phyloP scores from a whole-genome alignment of 2,888 invertebrate species.

The Icerya purchasi region DNA sequence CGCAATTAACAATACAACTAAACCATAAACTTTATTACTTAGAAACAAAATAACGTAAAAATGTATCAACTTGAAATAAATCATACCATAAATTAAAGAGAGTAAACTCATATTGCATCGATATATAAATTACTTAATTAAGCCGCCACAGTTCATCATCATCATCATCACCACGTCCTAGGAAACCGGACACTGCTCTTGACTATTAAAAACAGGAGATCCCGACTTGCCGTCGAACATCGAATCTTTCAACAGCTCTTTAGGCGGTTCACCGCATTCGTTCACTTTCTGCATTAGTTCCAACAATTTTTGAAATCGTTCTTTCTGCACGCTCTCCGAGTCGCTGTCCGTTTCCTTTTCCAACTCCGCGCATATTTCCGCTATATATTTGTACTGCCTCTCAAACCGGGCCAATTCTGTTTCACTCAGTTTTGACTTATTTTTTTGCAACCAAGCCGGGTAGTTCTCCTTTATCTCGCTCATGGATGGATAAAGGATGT shows the following conservation, averaged over 20 bases:
- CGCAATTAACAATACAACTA: no score
- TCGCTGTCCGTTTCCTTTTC: conserved; percentile 8
- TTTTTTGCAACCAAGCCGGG: conserved; percentile 14
- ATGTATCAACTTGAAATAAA: no score
- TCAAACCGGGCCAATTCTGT: conserved; percentile 10
- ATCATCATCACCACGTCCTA: no score
- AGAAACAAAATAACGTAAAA: no score
- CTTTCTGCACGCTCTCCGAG: conserved; percentile 12
- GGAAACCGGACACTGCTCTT: neutral
- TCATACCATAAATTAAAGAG: no score
- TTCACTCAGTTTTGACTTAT: conserved; percentile 6
- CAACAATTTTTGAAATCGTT: conserved; percentile 13
- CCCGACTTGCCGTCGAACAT: neutral
- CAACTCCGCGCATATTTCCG: conserved; percentile 6
- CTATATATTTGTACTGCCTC: conserved; percentile 8
- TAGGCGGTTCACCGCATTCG: conserved; percentile 15
- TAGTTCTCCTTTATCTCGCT: conserved; percentile 13
- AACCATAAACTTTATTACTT: no score
- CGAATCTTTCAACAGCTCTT: no score
- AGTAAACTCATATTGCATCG: no score
- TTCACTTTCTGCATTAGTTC: conserved; percentile 15
- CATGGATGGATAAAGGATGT: conserved; percentile 14
- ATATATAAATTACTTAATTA: no score
- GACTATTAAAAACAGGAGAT: neutral
- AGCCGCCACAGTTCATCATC: no score